A percentile compares a stretch with the other conserved stretches of the same genome.
phyloP scores from a whole-genome alignment of 1,140 invertebrate species.

The Atta colombica region DNA sequence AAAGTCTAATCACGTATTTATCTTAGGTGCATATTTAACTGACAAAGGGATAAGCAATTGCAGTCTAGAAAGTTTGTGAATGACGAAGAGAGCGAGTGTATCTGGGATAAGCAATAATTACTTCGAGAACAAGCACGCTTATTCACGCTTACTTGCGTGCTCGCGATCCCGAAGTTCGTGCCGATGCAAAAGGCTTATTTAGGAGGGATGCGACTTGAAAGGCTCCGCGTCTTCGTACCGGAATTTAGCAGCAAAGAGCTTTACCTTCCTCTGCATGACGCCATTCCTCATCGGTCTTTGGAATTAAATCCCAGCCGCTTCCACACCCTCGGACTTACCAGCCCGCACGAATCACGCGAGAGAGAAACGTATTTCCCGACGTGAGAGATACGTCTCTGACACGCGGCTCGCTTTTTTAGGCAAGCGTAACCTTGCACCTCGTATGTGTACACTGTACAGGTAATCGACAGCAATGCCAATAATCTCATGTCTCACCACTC shows the following conservation, averaged over 20 bases:
- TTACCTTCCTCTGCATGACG: background rate
- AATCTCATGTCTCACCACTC: slow-evolving; percentile 54
- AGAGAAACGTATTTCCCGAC: slow-evolving; percentile 39
- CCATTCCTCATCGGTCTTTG: slow-evolving; percentile 15
- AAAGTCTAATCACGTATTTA: background rate
- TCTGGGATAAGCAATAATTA: slow-evolving; percentile 25
- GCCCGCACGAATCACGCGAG: slow-evolving; percentile 34
- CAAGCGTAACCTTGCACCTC: slow-evolving; percentile 19
- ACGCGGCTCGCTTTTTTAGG: background rate
- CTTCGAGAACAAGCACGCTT: slow-evolving; percentile 5
- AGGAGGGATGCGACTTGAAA: slow-evolving; percentile 48
- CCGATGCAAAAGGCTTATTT: slow-evolving; percentile 56
- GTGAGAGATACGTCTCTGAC: slow-evolving; percentile 4
- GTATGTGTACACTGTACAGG: slow-evolving; percentile 23
- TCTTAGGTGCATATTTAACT: background rate
- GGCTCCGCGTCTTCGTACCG: slow-evolving; percentile 17
- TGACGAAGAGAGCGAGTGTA: background rate
- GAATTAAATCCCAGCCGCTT: slow-evolving; percentile 59
- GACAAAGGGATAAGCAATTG: background rate
- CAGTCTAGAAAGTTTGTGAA: background rate
- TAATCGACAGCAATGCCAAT: slow-evolving; percentile 68
- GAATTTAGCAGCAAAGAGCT: slow-evolving; percentile 20
- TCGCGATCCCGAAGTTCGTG: slow-evolving; percentile 20
- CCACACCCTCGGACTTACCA: slow-evolving; percentile 18
- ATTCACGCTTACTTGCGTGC: slow-evolving; percentile 7